Percentiles rank a stretch among this genome's conserved stretches.
Evolutionary conservation across 2,888 invertebrate species (phyloP).

Genomic region (Lypha dubia): DNA sequence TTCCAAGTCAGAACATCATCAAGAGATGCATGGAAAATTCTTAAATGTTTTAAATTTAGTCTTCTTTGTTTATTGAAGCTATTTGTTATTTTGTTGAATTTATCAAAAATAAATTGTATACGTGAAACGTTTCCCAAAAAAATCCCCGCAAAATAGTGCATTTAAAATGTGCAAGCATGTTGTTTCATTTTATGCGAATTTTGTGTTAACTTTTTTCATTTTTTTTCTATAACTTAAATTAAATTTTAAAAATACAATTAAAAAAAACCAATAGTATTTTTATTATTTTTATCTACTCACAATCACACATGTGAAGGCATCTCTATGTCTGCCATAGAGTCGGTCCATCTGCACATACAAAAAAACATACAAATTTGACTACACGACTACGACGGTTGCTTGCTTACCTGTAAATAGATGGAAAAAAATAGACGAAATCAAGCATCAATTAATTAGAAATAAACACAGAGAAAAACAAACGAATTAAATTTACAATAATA

Average conservation of each 20-base stretch:
- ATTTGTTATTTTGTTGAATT: too few relatives aligned
- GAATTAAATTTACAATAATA: conserved; percentile 51
- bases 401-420: conserved; percentile 62
- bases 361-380: conserved; percentile 16
- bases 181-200: conserved; percentile 17
- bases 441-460: conserved; percentile 66
- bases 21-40: too few relatives aligned
- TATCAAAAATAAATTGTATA: too few relatives aligned
- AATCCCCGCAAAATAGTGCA: too few relatives aligned
- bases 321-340: conserved; percentile 6
- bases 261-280: conserved; percentile 14
- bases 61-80: too few relatives aligned
- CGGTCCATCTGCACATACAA: not conserved
- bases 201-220: conserved; percentile 7
- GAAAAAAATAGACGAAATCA: conserved; percentile 49
- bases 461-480: conserved; percentile 33
- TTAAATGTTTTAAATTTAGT: too few relatives aligned
- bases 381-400: conserved; percentile 30
- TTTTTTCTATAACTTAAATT: conserved; percentile 30
- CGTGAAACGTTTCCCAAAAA: too few relatives aligned
- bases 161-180: too few relatives aligned
- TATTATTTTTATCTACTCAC: conserved; percentile 54
- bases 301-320: conserved; percentile 44
- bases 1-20: too few relatives aligned
- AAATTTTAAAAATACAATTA: conserved; percentile 22